Percentiles rank a stretch among this genome's conserved stretches.
Conservation (phyloP, 2,888 invertebrate species). For the Stenichneumon culpator region DNA sequence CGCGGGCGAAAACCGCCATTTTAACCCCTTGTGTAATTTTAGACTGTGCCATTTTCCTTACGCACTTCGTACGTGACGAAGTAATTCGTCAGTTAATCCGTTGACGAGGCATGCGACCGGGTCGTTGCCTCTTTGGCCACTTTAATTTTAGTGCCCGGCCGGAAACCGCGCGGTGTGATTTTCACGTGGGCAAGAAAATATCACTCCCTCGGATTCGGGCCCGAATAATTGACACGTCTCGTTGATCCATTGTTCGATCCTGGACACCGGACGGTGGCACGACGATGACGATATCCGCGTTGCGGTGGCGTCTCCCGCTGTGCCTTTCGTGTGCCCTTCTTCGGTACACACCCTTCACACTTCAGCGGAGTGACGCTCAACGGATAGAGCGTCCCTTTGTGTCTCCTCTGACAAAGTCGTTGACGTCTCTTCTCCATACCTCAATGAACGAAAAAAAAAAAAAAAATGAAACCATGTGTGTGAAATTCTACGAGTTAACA, state of each 20-base stretch:
- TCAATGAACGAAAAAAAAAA: slow-evolving; percentile 32
- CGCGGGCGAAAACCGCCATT: no score
- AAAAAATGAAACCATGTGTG: background rate
- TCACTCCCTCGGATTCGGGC: slow-evolving; percentile 50
- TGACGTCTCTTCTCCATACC: slow-evolving; percentile 22
- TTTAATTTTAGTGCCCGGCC: background rate
- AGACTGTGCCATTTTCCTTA: background rate
- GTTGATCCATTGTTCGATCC: slow-evolving; percentile 41
- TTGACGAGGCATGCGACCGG: background rate
- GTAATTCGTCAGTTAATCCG: background rate
- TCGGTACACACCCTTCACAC: slow-evolving; percentile 12
- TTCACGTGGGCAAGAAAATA: slow-evolving; percentile 10
- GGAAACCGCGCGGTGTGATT: slow-evolving; percentile 24
- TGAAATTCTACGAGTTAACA: slow-evolving; percentile 2
- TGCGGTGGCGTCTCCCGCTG: slow-evolving; percentile 42
- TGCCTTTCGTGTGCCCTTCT: slow-evolving; percentile 17
- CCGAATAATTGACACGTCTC: slow-evolving; percentile 76
- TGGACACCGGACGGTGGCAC: slow-evolving; percentile 14
- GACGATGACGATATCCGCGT: slow-evolving; percentile 25
- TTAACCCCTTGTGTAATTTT: no score
- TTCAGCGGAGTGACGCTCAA: slow-evolving; percentile 23
- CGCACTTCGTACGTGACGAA: background rate
- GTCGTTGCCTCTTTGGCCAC: background rate
- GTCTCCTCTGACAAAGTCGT: slow-evolving; percentile 26
- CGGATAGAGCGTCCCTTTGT: slow-evolving; percentile 6